These are phyloP conservation scores for Poecile montanus DNA, from an alignment of 2,797 vertebrate genomes.

Conservation along the genomic window DNA sequence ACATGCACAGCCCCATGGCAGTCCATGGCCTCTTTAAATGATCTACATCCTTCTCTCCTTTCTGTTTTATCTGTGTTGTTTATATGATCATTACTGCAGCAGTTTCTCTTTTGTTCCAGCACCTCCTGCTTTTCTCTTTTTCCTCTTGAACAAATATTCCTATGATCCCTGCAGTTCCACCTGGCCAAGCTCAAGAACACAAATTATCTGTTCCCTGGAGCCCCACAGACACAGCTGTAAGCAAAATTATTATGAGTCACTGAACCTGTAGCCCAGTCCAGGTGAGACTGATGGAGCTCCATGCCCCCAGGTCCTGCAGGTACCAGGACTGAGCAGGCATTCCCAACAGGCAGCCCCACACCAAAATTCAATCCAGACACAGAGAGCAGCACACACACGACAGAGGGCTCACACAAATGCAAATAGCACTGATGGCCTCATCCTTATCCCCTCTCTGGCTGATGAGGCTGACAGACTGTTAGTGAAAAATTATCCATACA, in stretches of 20 bases:
- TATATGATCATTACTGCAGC: not conserved
- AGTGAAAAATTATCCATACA: not conserved
- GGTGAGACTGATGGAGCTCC: not conserved
- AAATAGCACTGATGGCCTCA: accelerated
- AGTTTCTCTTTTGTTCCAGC: not conserved
- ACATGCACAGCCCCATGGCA: not conserved
- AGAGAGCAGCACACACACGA: not conserved
- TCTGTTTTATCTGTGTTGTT: not conserved
- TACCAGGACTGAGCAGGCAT: not conserved
- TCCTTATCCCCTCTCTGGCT: not conserved
- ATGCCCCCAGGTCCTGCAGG: accelerated
- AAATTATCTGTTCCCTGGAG: not conserved
- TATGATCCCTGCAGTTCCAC: not conserved
- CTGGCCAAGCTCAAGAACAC: not conserved
- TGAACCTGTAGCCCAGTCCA: not conserved
- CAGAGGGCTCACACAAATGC: accelerated
- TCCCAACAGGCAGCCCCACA: not conserved
- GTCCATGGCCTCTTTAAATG: not conserved
- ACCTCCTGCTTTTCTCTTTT: not conserved
- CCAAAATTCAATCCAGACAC: not conserved
- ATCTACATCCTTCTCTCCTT: not conserved
- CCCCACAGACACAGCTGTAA: not conserved
- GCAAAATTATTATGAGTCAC: not conserved
- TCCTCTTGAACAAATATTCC: not conserved
- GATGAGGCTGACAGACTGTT: not conserved